A percentile compares a stretch with the other conserved stretches of the same genome.
These are phyloP conservation scores for Acanthaster planci DNA, from an alignment of 35 echinoderm and acorn worm genomes.

Conservation along the genomic window DNA sequence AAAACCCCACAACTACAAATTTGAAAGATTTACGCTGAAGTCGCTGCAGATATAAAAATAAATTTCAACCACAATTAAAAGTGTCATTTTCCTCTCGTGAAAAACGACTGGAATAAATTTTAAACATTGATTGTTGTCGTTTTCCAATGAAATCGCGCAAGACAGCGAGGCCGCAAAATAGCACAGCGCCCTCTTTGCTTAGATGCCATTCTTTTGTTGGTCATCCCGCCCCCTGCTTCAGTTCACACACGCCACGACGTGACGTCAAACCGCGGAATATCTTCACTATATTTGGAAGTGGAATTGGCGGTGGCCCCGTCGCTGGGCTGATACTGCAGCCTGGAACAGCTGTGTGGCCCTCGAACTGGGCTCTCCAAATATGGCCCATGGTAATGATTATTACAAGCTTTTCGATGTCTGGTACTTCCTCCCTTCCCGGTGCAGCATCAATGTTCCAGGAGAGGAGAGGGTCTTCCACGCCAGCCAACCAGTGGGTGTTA, in stretches of 20 bases:
- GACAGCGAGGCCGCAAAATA: not conserved
- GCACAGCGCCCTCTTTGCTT: conserved; percentile 25
- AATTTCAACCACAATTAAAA: too few relatives aligned
- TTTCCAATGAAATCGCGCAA: conserved; percentile 4
- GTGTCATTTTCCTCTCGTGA: too few relatives aligned
- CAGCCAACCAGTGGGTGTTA: not conserved
- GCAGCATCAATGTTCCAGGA: too few relatives aligned
- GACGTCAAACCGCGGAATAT: conserved; percentile 93
- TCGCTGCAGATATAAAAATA: too few relatives aligned
- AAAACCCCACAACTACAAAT: too few relatives aligned
- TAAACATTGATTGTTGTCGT: too few relatives aligned
- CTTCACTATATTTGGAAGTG: conserved; percentile 98
- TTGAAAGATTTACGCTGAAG: too few relatives aligned
- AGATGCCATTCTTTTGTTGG: not conserved
- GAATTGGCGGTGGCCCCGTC: conserved; percentile 72
- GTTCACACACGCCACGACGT: conserved; percentile 12
- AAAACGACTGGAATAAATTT: too few relatives aligned
- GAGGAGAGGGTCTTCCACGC: not conserved
- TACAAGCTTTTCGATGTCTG: conserved; percentile 5
- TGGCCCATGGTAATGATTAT: conserved; percentile 34
- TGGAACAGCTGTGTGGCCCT: conserved; percentile 18
- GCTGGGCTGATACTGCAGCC: conserved; percentile 25
- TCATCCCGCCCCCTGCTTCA: not conserved
- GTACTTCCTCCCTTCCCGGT: not conserved
- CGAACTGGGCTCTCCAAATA: conserved; percentile 23